Base-by-base conservation (phyloP, 2,888 invertebrate genomes). In the Prenolepis imparis region DNA sequence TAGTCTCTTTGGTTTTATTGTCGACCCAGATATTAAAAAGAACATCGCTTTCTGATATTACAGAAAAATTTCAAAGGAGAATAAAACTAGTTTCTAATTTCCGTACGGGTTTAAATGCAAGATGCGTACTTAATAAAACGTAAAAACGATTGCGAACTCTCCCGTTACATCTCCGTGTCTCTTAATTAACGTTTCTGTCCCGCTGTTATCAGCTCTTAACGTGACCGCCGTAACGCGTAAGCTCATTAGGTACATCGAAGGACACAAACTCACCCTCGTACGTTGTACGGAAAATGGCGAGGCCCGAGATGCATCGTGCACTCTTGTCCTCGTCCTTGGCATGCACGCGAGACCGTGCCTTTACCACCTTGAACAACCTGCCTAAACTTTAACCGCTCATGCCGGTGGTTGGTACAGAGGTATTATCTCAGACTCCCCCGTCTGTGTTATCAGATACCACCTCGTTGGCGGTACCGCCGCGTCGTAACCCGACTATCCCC, bases 351-450 rank as follows among this genome's bases (percentile, higher is more conserved):
- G 82, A 86, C 78, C 83, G 52, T 88, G 82, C 67, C 78, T 72
- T 59, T 66, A 63, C 66, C 66, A 55, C 52, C 80, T 82, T 61
- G 44, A 70, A 72, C 78, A 70, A 80, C 48, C 72, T 72, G 12
- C 44, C 57, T 72, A 52, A 85, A 89, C 88, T 89, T 88, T 83
- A 88, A 88, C 81, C 86, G 78, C 87, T 83, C 88, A 83, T 77
- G 87, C 75, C 73, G 80, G 83, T 78, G 83, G 89, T 85, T 85
- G 64, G 88, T 85, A 84, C 81, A 81, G 81, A 88, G 84, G 89
- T 77, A 87, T 89, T 89, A 89, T 89, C 89, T 88, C 84, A 85
- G 82, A 82, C 84, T 86, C 73, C 73, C 87, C 75, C 85, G 85
- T 87, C 84, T 87, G 66, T 83, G 87, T 86, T 88, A 89, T 88